These are phyloP conservation scores for Bactericera cockerelli DNA, from an alignment of 1,140 invertebrate species.

Conservation along the genomic window DNA sequence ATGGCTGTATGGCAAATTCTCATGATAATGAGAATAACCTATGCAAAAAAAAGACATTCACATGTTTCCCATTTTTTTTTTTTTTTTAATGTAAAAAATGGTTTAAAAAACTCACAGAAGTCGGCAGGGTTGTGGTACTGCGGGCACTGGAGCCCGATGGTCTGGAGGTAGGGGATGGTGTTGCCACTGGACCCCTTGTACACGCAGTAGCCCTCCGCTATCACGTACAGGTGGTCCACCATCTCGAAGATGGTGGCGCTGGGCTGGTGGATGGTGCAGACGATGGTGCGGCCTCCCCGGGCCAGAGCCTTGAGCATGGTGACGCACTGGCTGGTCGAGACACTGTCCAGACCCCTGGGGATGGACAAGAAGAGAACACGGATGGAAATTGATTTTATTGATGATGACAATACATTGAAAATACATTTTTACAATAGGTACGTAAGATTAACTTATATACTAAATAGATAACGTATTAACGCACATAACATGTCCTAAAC, in stretches of 20 bases:
- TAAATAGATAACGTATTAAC: no score
- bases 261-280: slow-evolving; percentile 70
- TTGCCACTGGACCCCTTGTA: slow-evolving; percentile 59
- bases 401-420: no score
- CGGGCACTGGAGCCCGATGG: slow-evolving; percentile 60
- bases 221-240: slow-evolving; percentile 74
- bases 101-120: slow-evolving; percentile 50
- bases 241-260: slow-evolving; percentile 69
- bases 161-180: slow-evolving; percentile 57
- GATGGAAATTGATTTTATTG: no score
- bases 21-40: no score
- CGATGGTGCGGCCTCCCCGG: slow-evolving; percentile 47
- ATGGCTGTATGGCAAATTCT: no score
- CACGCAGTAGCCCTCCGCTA: slow-evolving; percentile 68
- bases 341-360: slow-evolving; percentile 73
- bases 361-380: no score
- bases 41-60: no score
- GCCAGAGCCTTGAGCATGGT: slow-evolving; percentile 48
- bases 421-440: no score
- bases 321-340: slow-evolving; percentile 67
- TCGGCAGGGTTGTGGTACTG: slow-evolving; percentile 87
- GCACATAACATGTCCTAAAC: no score
- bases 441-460: no score
- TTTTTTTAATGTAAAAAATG: no score
- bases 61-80: no score